Evolutionary conservation across 1,140 invertebrate species (phyloP), one percentile per base, ranked within the genome.

Genomic region (Lethrus apterus): DNA sequence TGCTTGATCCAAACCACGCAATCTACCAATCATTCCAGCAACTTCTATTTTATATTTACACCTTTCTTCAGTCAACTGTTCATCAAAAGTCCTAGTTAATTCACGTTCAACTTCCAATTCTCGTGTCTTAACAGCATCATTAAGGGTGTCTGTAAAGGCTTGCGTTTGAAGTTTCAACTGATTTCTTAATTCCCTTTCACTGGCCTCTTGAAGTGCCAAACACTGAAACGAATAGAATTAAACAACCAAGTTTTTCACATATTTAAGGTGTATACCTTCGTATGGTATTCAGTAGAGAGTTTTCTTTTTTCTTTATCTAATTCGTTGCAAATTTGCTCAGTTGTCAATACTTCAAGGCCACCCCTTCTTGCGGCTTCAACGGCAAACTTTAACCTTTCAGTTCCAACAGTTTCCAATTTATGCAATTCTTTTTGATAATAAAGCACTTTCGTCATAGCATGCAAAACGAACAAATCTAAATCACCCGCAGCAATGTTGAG

Each of bases 1-100:
- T 1, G 88, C 88, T 30, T 81, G 72, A 67, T 95, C 88, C 49
- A 97, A 83, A n/a, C 89, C 93, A 48, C 80, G 79, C 38, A 95
- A 69, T 60, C 88, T 81, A 13, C 86, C 86, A 18, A 92, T 75
- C 67, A 91, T 82, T 0, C 76, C 77, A 2, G 85, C 85, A 9
- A 96, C 68, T 61, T 93, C 82, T 32, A 76, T 70, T 64, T 90
- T 85, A 66, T 82, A 86, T 64, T 70, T 74, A 21, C 73, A 78
- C 44, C 77, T 78, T 56, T 83, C 89, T 36, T 71, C 64, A 38
- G 82, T 76, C 3, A 86, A 53, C 63, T 81, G 73, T 48, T 92
- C 86, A 20, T 84, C 83, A 15, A 86, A 58, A 45, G 78, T 69
- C 4, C 78, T 72, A 17, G 79, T 73, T 48, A 83, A 74, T 21